Evolutionary conservation across 2,888 invertebrate species (phyloP).

Genomic region (Rhyacophila evoluta): DNA sequence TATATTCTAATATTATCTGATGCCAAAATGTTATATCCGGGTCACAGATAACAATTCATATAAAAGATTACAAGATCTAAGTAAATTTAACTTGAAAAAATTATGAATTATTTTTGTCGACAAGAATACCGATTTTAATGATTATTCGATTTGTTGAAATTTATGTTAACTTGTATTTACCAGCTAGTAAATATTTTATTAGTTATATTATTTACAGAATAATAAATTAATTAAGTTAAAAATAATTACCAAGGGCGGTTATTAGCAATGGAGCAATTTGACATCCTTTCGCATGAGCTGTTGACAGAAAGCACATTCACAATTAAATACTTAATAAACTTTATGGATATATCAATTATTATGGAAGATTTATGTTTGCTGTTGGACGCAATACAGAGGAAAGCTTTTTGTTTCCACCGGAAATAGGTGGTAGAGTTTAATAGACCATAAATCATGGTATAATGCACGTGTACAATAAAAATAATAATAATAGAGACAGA

Average conservation of each 20-base stretch:
- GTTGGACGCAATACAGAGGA: not conserved
- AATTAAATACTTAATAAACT: not conserved
- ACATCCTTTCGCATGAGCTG: not conserved
- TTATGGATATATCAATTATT: conserved; percentile 16
- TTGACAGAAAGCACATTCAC: not conserved
- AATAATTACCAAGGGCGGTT: not conserved
- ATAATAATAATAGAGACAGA: not conserved
- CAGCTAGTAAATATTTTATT: too few relatives aligned
- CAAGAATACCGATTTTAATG: too few relatives aligned
- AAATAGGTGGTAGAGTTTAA: not conserved
- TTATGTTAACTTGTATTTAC: too few relatives aligned
- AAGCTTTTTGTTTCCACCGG: conserved; percentile 2
- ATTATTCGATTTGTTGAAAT: too few relatives aligned
- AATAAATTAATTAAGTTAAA: not conserved
- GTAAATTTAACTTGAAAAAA: too few relatives aligned
- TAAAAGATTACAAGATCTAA: too few relatives aligned
- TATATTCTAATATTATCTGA: too few relatives aligned
- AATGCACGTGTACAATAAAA: not conserved
- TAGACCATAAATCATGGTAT: not conserved
- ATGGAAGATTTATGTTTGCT: conserved; percentile 12
- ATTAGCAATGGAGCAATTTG: not conserved
- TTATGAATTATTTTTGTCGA: too few relatives aligned
- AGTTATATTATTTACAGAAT: too few relatives aligned
- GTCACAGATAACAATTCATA: too few relatives aligned
- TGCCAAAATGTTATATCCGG: too few relatives aligned